These are phyloP conservation scores for Lytechinus pictus DNA, from an alignment of 35 echinoderm and acorn worm genomes.

Conservation along the genomic window DNA sequence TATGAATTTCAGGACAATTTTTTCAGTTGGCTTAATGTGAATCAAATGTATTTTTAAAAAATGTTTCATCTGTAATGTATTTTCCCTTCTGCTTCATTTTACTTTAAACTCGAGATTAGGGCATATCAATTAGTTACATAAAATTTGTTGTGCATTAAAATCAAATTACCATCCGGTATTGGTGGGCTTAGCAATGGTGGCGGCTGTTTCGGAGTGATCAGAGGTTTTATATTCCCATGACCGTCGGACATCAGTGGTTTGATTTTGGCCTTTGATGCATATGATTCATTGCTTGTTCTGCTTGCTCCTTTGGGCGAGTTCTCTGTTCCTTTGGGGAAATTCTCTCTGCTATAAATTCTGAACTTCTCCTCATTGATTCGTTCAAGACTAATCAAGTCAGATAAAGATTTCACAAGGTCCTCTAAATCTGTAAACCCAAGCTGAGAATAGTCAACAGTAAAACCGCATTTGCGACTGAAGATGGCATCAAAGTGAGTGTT, in stretches of 20 bases:
- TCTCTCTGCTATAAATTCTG: slow-evolving; percentile 44
- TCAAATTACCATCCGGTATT: neutral
- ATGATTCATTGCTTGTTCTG: too few relatives aligned
- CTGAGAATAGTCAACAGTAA: slow-evolving; percentile 68
- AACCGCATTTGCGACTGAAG: slow-evolving; percentile 64
- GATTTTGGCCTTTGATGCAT: neutral
- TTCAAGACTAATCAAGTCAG: slow-evolving; percentile 56
- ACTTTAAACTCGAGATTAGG: neutral
- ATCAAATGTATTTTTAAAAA: too few relatives aligned
- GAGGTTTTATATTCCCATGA: neutral
- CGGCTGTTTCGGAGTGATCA: neutral
- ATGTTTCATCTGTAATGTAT: neutral
- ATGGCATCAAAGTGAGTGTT: slow-evolving; percentile 69
- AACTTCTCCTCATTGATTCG: slow-evolving; percentile 46
- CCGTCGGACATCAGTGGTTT: neutral
- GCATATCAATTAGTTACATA: too few relatives aligned
- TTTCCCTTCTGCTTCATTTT: neutral
- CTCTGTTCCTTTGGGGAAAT: slow-evolving; percentile 23
- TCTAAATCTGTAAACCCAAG: slow-evolving; percentile 66
- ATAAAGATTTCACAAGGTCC: slow-evolving; percentile 67
- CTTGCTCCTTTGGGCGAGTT: too few relatives aligned
- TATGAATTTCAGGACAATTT: too few relatives aligned
- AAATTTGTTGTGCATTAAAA: neutral
- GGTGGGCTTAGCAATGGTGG: neutral
- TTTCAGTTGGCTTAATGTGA: too few relatives aligned